Conservation (phyloP, 1,140 invertebrate species). For the Asobara japonica region DNA sequence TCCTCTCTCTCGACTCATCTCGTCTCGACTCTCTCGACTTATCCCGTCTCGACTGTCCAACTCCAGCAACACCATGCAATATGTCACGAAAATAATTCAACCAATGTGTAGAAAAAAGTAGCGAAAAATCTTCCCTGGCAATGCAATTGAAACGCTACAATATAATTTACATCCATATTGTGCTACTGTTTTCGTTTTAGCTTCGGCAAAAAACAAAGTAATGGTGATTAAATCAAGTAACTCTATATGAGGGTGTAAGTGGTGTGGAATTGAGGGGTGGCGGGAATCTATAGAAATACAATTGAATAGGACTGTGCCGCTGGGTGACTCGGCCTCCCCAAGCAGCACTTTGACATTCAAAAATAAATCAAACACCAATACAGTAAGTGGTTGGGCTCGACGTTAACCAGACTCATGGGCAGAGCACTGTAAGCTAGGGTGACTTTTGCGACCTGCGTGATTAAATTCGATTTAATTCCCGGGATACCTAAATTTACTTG, state of each 20-base stretch:
- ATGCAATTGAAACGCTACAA: no score
- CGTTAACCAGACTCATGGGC: conserved; percentile 57
- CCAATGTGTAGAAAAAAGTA: no score
- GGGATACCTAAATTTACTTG: conserved; percentile 45
- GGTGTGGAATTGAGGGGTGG: conserved; percentile 43
- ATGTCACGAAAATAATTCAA: no score
- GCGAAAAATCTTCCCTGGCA: no score
- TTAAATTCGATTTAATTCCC: conserved; percentile 64
- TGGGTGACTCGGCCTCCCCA: conserved; percentile 47
- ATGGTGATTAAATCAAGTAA: conserved; percentile 36
- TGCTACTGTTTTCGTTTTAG: not conserved
- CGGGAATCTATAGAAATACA: conserved; percentile 62
- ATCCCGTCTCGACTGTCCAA: no score
- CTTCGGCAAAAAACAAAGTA: conserved; percentile 32
- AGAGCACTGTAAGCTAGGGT: not conserved
- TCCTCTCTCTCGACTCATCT: no score
- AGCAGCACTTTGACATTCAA: conserved; percentile 53
- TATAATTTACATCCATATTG: no score
- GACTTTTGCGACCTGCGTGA: conserved; percentile 36
- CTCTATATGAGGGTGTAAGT: conserved; percentile 33
- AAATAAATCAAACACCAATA: conserved; percentile 67
- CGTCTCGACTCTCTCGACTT: no score
- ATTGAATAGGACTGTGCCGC: conserved; percentile 42
- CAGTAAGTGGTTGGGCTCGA: conserved; percentile 64
- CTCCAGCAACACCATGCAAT: no score